Percentiles rank a stretch among this genome's conserved stretches.
Conservation (phyloP, 1,140 invertebrate species). For the Zaprionus gabonicus region DNA sequence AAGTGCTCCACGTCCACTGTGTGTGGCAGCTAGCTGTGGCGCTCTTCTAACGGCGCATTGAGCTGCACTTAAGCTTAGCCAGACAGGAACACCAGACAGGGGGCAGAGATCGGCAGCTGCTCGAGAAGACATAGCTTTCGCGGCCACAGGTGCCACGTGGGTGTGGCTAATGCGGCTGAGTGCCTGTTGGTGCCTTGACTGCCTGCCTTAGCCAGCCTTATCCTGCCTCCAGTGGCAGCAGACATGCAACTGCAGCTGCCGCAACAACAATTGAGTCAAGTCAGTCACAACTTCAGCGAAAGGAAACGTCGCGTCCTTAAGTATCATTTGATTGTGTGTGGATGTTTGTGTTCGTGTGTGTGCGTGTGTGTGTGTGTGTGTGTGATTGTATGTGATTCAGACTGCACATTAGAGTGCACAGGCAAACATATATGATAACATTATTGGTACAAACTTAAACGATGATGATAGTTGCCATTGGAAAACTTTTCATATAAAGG, state of each 20-base stretch:
- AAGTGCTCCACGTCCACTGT: neutral
- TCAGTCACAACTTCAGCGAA: slow-evolving; percentile 38
- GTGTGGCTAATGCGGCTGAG: slow-evolving; percentile 37
- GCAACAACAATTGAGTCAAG: slow-evolving; percentile 43
- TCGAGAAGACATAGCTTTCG: neutral
- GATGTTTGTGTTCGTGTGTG: neutral
- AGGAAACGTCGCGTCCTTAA: neutral
- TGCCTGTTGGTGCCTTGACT: neutral
- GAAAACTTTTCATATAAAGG: neutral
- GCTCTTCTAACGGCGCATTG: slow-evolving; percentile 31
- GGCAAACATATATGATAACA: neutral
- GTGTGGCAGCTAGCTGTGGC: neutral
- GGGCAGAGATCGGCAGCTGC: neutral
- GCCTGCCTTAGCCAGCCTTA: too few species aligned
- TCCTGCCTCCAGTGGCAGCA: neutral
- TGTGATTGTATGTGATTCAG: neutral
- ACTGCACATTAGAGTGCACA: neutral
- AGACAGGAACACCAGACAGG: neutral
- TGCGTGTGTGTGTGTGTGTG: too few species aligned
- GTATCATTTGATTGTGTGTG: neutral
- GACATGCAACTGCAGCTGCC: slow-evolving; percentile 27
- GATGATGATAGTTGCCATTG: neutral
- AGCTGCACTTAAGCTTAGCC: slow-evolving; percentile 73
- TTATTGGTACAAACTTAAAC: slow-evolving; percentile 1
- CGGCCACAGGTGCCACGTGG: neutral